phyloP scores from a whole-genome alignment of 2,888 invertebrate genomes.

The Hesperia comma region DNA sequence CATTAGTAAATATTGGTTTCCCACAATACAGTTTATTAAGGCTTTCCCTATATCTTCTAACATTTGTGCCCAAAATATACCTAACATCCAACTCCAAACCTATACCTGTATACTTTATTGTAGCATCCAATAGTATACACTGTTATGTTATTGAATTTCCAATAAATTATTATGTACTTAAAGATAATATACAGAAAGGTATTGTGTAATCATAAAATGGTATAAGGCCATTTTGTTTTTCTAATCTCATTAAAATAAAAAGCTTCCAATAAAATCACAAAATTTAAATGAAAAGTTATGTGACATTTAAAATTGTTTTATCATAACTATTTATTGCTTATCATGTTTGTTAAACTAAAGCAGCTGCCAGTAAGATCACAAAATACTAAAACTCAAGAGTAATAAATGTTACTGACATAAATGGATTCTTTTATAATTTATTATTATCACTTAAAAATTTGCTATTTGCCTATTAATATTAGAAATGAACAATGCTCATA shows the following conservation, averaged over 20 bases:
- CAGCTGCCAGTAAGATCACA: constrained; percentile 47
- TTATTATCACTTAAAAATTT: constrained; percentile 40
- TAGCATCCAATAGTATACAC: constrained; percentile 19
- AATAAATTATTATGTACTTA: constrained; percentile 48
- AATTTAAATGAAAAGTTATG: neutral
- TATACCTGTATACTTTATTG: constrained; percentile 36
- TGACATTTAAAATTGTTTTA: neutral
- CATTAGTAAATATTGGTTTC: neutral
- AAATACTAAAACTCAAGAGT: constrained; percentile 30
- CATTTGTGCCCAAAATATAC: constrained; percentile 45
- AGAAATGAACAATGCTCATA: constrained; percentile 72
- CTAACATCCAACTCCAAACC: constrained; percentile 50
- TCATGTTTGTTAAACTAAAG: constrained; percentile 18
- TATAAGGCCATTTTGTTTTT: neutral
- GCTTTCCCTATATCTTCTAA: constrained; percentile 15
- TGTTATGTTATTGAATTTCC: constrained; percentile 39
- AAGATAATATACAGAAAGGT: constrained; percentile 8
- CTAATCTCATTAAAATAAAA: constrained; percentile 10
- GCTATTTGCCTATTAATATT: constrained; percentile 61
- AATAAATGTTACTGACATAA: constrained; percentile 30
- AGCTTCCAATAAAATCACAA: constrained; percentile 20
- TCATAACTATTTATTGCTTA: neutral
- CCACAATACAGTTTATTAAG: neutral
- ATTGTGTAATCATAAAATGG: neutral
- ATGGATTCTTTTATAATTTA: constrained; percentile 38